These are phyloP conservation scores for Nymphalis urticae DNA, from an alignment of 2,888 invertebrate genomes.

Conservation along the genomic window DNA sequence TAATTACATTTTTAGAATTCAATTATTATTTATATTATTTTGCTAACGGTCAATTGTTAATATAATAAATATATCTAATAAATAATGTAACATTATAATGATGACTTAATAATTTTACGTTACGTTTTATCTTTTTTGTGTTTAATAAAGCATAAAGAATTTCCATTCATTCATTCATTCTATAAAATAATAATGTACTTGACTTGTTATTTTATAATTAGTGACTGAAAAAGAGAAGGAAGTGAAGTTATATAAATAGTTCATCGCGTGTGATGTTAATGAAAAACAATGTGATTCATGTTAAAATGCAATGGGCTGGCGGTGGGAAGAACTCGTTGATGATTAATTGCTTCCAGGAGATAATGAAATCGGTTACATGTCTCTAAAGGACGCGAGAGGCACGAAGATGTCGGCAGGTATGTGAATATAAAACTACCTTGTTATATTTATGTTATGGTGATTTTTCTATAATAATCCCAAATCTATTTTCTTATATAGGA, in stretches of 20 bases:
- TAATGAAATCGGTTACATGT: constrained; percentile 52
- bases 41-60: too few species aligned
- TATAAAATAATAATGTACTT: background rate
- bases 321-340: constrained; percentile 58
- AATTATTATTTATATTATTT: too few species aligned
- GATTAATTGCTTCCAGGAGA: constrained; percentile 55
- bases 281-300: constrained; percentile 55
- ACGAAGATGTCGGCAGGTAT: constrained; percentile 76
- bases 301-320: constrained; percentile 72
- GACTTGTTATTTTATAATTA: background rate
- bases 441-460: too few species aligned
- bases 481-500: too few species aligned
- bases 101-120: too few species aligned
- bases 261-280: constrained; percentile 59
- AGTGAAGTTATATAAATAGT: constrained; percentile 23
- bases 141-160: too few species aligned
- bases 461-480: too few species aligned
- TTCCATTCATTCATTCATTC: too few species aligned
- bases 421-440: background rate
- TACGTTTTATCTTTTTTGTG: too few species aligned
- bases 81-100: too few species aligned
- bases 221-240: constrained; percentile 6
- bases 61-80: too few species aligned
- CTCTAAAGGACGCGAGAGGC: constrained; percentile 51
- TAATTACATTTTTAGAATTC: too few species aligned